Conservation (phyloP, 2,888 invertebrate genomes). For the Spicauda simplicius region DNA sequence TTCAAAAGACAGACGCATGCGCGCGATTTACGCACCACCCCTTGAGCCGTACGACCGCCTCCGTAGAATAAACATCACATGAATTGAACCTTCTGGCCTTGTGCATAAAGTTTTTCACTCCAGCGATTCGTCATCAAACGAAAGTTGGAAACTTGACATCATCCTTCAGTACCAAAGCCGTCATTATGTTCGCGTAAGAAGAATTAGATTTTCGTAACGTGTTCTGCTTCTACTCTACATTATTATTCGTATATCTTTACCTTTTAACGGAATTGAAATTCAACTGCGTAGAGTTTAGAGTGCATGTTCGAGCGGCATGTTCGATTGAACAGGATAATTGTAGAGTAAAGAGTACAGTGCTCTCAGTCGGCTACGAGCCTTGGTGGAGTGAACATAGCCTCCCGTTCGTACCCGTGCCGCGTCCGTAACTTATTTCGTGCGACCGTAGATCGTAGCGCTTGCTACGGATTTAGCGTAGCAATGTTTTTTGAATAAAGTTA, state of each 20-base stretch:
- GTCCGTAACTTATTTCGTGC: slow-evolving; percentile 74
- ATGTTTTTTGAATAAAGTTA: neutral
- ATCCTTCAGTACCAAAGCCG: slow-evolving; percentile 77
- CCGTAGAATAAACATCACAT: slow-evolving; percentile 60
- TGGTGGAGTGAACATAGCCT: slow-evolving; percentile 58
- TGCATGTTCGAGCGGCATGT: slow-evolving; percentile 50
- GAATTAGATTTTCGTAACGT: slow-evolving; percentile 78
- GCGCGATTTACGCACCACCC: slow-evolving; percentile 81
- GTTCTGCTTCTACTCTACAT: slow-evolving; percentile 61
- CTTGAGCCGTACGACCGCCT: slow-evolving; percentile 83
- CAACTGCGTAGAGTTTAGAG: slow-evolving; percentile 48
- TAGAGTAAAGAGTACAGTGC: slow-evolving; percentile 60
- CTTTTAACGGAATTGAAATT: slow-evolving; percentile 50
- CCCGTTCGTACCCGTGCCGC: slow-evolving; percentile 49
- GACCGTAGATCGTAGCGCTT: slow-evolving; percentile 18
- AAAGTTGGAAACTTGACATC: slow-evolving; percentile 67
- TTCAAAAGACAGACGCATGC: slow-evolving; percentile 78
- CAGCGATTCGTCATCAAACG: slow-evolving; percentile 57
- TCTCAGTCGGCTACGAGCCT: slow-evolving; percentile 78
- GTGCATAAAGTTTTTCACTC: slow-evolving; percentile 60
- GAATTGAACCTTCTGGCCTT: slow-evolving; percentile 70
- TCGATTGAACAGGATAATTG: slow-evolving; percentile 56
- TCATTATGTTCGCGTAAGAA: slow-evolving; percentile 78
- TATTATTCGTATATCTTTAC: slow-evolving; percentile 44
- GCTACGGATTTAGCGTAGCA: slow-evolving; percentile 5